phyloP scores from a whole-genome alignment of 2,797 vertebrate species.

The Neomorphus geoffroyi region DNA sequence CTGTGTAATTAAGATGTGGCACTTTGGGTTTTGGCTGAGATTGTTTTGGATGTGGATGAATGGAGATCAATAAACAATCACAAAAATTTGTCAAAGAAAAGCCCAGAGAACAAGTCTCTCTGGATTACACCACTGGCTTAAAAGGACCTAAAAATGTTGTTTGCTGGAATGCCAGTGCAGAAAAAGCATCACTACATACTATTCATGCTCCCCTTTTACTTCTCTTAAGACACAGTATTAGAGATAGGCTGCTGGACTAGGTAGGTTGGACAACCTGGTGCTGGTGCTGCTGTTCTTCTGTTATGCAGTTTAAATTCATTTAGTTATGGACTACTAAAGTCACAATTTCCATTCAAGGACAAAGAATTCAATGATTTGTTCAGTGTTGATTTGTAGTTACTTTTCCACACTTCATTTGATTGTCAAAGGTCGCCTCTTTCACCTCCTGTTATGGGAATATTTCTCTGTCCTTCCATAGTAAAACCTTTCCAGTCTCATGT shows the following conservation, averaged over 20 bases:
- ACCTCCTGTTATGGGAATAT: background rate
- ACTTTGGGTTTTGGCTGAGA: background rate
- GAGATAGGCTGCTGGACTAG: background rate
- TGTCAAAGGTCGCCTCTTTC: background rate
- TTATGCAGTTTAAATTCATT: background rate
- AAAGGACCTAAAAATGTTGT: background rate
- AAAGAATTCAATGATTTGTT: background rate
- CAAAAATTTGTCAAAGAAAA: background rate
- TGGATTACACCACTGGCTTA: background rate
- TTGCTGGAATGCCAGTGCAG: background rate
- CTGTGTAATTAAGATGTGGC: fast-evolving
- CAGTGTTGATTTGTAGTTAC: background rate
- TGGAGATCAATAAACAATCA: background rate
- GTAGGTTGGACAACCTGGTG: background rate
- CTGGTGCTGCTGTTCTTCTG: background rate
- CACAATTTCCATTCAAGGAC: background rate
- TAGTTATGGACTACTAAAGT: background rate
- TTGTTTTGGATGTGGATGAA: background rate
- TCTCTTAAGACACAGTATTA: background rate
- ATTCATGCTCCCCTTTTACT: background rate
- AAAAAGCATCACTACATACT: background rate
- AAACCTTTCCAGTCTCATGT: background rate
- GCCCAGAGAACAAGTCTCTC: background rate
- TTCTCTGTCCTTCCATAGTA: background rate
- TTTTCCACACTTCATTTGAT: background rate